Base-by-base conservation (phyloP, 30 jellyfish, hydroid and myxozoan species). In the Cassiopea xamachana region DNA sequence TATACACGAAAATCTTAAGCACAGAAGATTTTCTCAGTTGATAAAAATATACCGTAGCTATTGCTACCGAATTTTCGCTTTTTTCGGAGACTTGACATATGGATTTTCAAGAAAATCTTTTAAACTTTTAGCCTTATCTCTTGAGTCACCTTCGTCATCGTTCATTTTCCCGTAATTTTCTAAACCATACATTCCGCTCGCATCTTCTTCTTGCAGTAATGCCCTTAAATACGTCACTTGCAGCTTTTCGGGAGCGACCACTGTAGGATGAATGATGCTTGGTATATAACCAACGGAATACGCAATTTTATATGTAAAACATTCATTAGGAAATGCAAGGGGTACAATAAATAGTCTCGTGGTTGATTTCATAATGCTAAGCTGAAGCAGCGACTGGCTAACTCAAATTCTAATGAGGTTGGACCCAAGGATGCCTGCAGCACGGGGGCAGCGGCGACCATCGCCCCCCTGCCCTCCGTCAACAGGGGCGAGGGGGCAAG, bases 61-160 rank as follows among this genome's bases (percentile, higher is more conserved):
- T 6, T 71, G 14, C 75, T 69, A 72, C 47, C 89, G 79, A 17
- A 78, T 46, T 83, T 90, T 90, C 10, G 89, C 81, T 58, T 84
- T 90, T 51, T 85, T 83, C 14, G 97, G 93, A 17, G 91, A 43
- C 45, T 83, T 84, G 16, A 90, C 79, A 46, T 80, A 90, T 1
- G 97, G 93, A 48, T 90, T 90, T 44, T 90, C 97, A 2, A 69
- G 89, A 7, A 77, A 74, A 44, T 90, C 97, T 46, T 80, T 82
- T 12, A 84, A 64, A n/a, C 27, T 59, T 45, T 90, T 93, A 6
- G 64, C 80, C 45, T 55, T 90, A 73, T 90, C 93, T 62, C 73
- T 75, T 48, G 46, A 58, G 17, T 76, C 73, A 58, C 59, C 89
- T 0, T 90, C 97, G 14, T 90, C 97, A 8, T 83, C 90, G 46